Percentiles rank a stretch among this genome's conserved stretches.
Conservation (phyloP, 2,113 vertebrate species). For the Dipodomys stephensi region DNA sequence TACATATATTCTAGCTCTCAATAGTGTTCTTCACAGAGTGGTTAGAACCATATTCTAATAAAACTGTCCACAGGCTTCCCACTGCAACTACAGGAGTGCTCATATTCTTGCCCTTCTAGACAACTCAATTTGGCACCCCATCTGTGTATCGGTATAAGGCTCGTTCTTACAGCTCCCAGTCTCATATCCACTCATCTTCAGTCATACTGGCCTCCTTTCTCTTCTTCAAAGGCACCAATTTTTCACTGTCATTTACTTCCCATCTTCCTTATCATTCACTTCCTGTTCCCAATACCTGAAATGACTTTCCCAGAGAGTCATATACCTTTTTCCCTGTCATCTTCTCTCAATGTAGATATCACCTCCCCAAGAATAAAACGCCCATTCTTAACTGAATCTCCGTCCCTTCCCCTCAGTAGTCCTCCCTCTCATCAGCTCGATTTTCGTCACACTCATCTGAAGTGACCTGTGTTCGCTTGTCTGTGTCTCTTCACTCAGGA, state of each 20-base stretch:
- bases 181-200: neutral
- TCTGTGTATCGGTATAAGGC: neutral
- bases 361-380: neutral
- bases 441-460: neutral
- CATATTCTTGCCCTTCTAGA: neutral
- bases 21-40: neutral
- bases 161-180: neutral
- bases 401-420: neutral
- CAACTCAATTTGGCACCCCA: neutral
- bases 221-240: neutral
- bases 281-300: neutral
- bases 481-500: neutral
- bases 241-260: neutral
- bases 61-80: neutral
- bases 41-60: neutral
- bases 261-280: neutral
- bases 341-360: neutral
- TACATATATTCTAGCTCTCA: conserved; percentile 25
- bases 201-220: neutral
- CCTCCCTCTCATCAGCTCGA: neutral
- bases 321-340: neutral
- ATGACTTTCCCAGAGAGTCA: neutral
- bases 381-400: neutral
- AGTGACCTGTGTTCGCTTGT: neutral
- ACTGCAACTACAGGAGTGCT: neutral